Base-by-base conservation (phyloP, 1,140 invertebrate genomes). In the Hylaeus anthracinus region DNA sequence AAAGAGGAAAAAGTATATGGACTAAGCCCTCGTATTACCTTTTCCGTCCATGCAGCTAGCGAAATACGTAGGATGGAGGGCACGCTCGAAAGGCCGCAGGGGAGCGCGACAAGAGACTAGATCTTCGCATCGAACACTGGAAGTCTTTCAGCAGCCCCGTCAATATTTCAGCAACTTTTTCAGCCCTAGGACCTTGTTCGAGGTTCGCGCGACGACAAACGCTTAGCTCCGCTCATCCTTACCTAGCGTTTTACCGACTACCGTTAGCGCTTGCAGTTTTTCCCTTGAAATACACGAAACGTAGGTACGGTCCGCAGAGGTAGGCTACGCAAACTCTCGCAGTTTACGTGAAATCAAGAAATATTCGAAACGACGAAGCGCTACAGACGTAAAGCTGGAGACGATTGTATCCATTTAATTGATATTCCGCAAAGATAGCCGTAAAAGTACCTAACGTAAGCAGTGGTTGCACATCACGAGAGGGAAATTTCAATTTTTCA, bases 151-250 rank as follows among this genome's bases (percentile, higher is more conserved):
- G 80, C 76, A 86, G 2, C 5, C 45, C 88, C 86, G 87, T 92
- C 88, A 90, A 92, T 92, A 92, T 91, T 92, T 92, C 83, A 92
- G 82, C 86, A 90, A 91, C 82, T 90, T 91, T 90, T 90, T 89
- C 89, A 81, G 77, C 58, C 14, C 55, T n/a, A 56, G 75, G 79
- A 77, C 60, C 14, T 0, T 58, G 77, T n/a, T 56, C 73, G 78
- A 82, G 69, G 82, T 89, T 89, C 81, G 79, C 84, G 84, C 88
- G 83, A 90, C 83, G 82, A 87, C 89, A 80, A 88, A 88, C 81
- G 83, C 88, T 90, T 88, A 90, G 78, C 63, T 79, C 58, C 72
- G 61, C 72, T 85, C 82, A 82, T 82, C 73, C 56, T 71, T 76
- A 56, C 51, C 64, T 76, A 15, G 61, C 56, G 56, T 66, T 85